Conservation (phyloP, 1,140 invertebrate species). For the Procambarus clarkii region DNA sequence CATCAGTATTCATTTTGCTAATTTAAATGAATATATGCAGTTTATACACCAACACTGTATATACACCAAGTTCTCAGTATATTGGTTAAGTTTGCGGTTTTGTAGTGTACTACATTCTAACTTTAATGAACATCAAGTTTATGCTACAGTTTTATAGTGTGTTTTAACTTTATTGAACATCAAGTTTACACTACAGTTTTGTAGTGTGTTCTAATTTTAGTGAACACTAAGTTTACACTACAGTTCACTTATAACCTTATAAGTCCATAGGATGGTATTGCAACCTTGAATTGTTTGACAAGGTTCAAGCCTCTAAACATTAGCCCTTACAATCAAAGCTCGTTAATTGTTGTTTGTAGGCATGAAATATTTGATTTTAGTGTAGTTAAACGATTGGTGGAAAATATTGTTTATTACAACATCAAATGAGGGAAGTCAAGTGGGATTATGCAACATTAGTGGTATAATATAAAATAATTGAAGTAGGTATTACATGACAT, state of each 20-base stretch:
- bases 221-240: background rate
- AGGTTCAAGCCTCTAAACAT: background rate
- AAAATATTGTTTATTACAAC: background rate
- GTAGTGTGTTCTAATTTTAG: background rate
- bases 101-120: background rate
- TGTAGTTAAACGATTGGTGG: background rate
- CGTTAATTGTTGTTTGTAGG: background rate
- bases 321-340: conserved; percentile 3
- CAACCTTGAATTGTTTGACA: background rate
- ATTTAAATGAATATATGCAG: no score
- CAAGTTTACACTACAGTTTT: background rate
- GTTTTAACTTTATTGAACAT: no score
- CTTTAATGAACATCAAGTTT: no score
- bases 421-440: no score
- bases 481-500: background rate
- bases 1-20: background rate
- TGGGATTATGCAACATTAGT: background rate
- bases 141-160: background rate
- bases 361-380: background rate
- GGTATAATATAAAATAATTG: background rate
- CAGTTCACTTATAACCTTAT: background rate
- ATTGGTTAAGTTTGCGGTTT: background rate
- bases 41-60: background rate
- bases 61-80: background rate
- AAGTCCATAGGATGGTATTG: background rate